Conservation (phyloP, 2,888 invertebrate species). For the Parochlus steinenii region DNA sequence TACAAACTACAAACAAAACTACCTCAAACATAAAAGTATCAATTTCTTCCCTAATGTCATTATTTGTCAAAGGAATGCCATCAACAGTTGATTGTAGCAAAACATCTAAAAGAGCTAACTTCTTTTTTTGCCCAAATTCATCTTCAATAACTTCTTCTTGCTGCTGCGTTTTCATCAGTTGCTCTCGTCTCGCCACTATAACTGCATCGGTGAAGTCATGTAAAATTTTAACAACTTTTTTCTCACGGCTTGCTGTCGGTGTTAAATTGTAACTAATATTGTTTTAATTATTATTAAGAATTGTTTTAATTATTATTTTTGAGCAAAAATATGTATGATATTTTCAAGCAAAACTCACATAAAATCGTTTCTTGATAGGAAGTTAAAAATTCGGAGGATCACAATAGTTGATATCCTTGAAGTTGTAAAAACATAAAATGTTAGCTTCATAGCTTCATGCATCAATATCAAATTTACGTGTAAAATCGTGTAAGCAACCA, state of each 20-base stretch:
- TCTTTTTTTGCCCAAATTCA: constrained; percentile 36
- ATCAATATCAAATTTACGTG: no score
- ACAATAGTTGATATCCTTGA: constrained; percentile 13
- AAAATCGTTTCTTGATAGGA: constrained; percentile 24
- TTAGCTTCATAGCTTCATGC: no score
- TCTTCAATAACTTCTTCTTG: constrained; percentile 13
- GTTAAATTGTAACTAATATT: constrained; percentile 35
- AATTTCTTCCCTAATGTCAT: constrained; percentile 48
- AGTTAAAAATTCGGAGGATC: constrained; percentile 28
- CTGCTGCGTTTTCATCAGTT: constrained; percentile 19
- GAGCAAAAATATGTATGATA: no score
- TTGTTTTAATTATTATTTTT: no score
- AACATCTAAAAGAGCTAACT: constrained; percentile 50
- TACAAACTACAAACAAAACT: no score
- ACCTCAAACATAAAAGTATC: constrained; percentile 61
- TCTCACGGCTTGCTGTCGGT: constrained; percentile 38
- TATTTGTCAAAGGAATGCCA: constrained; percentile 38
- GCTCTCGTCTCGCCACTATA: constrained; percentile 31
- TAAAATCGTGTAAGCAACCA: no score
- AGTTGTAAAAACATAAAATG: background rate
- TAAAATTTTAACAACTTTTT: constrained; percentile 30
- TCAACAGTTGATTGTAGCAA: constrained; percentile 41
- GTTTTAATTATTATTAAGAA: no score
- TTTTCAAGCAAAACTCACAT: no score
- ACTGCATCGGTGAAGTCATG: constrained; percentile 38